Evolutionary conservation across 2,113 vertebrate genomes (phyloP), one percentile per base, ranked within the genome.

Genomic region (Lepus americanus): DNA sequence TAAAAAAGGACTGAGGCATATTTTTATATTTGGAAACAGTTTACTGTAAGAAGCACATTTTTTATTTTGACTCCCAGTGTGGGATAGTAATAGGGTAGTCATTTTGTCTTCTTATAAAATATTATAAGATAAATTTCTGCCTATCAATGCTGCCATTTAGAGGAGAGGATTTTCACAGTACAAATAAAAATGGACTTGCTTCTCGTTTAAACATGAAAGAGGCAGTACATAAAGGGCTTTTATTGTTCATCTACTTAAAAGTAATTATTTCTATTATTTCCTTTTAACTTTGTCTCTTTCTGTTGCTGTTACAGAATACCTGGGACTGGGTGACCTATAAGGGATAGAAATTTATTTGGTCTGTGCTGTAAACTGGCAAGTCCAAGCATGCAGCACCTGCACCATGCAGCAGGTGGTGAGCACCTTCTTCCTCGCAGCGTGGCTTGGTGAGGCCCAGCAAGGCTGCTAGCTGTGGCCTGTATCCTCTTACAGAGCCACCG

Each of bases 1-100:
- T 66, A 74, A 96, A n/a, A 14, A 67, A 22, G 66, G 17, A 29
- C 70, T 86, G 49, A 91, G 73, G 70, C 59, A 20, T 74, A 59
- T 36, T 69, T 19, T 90, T 89, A 6, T 55, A 82, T 76, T 94
- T 94, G 23, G n/a, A 93, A 91, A 92, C 61, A 82, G 93, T 14
- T 87, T 89, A 76, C 5, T 93, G 0, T 92, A 16, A 33, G 25
- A 83, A 39, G 76, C 19, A 70, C 64, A 23, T 31, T 67, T 84
- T 89, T 95, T 5, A 67, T 94, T 89, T 92, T 90, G 44, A 90
- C 44, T 76, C 12, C 33, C 10, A 76, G 2, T 3, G 70, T 69
- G 27, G 76, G 19, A 36, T 79, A 89, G 14, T 16, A 49, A 91
- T 82, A 59, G 17, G 51, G 23, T 93, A 36, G 78, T 95, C 92